Percentiles rank a stretch among this genome's conserved stretches.
Evolutionary conservation across 2,797 vertebrate species (phyloP).

Genomic region (Microchirus variegatus): DNA sequence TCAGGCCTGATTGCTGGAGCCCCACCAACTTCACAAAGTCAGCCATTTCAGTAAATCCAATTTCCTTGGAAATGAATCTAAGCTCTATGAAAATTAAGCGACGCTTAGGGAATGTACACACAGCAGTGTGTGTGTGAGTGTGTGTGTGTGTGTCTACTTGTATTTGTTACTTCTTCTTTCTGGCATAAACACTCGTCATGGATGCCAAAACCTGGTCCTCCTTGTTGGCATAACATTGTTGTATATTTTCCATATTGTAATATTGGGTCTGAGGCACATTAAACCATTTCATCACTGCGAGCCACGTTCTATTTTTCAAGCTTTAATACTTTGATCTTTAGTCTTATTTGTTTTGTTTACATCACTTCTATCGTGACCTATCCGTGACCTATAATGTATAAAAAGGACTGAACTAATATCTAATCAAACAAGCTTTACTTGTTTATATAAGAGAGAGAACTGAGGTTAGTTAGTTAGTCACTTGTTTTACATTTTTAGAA

Average conservation of each 20-base stretch:
- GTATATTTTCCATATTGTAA: background rate
- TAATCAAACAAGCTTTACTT: background rate
- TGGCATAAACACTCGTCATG: no score
- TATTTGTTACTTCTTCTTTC: no score
- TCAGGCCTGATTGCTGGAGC: slow-evolving; percentile 34
- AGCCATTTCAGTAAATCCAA: slow-evolving; percentile 32
- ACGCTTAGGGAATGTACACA: slow-evolving; percentile 1
- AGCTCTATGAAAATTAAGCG: slow-evolving; percentile 18
- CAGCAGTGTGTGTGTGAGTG: background rate
- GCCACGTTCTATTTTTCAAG: background rate
- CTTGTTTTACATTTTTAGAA: slow-evolving; percentile 71
- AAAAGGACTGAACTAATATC: no score
- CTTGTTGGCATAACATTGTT: no score
- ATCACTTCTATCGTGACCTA: background rate
- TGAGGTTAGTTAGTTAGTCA: slow-evolving; percentile 68
- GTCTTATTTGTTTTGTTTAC: background rate
- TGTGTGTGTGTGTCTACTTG: no score
- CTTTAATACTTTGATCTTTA: background rate
- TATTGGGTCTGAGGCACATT: background rate
- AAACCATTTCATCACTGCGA: background rate
- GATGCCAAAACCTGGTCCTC: no score
- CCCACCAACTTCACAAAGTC: slow-evolving; percentile 19
- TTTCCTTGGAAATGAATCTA: slow-evolving; percentile 26
- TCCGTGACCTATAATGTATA: no score
- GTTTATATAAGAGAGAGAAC: slow-evolving; percentile 37